Conservation (phyloP, 2,888 invertebrate species). For the Meghimatium bilineatum region DNA sequence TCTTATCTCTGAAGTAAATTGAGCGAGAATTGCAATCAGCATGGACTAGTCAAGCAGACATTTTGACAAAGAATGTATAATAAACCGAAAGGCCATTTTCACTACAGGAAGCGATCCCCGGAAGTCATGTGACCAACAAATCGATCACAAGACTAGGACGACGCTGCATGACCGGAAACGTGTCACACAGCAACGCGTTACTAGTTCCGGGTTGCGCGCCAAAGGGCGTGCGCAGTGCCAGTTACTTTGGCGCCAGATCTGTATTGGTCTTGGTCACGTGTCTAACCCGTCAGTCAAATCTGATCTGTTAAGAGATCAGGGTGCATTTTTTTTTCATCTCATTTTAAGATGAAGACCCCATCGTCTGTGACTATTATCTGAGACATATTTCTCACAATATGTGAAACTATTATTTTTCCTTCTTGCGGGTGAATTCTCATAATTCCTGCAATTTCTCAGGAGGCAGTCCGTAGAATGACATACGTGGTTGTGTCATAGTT, state of each 20-base stretch:
- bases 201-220: constrained; percentile 33
- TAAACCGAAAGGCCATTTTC: not conserved
- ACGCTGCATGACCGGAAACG: constrained; percentile 35
- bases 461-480: no score
- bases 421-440: no score
- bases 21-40: no score
- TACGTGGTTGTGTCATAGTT: no score
- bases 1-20: no score
- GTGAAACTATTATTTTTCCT: no score
- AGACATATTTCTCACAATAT: no score
- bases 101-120: constrained; percentile 28
- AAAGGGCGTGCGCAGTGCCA: constrained; percentile 37
- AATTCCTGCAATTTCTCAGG: no score
- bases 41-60: no score
- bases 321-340: not conserved
- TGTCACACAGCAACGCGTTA: constrained; percentile 38
- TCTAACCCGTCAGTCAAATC: constrained; percentile 30
- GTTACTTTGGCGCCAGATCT: constrained; percentile 19
- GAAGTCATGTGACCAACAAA: constrained; percentile 43
- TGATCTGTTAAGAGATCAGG: not conserved
- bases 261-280: constrained; percentile 40
- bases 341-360: no score
- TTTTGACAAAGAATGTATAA: no score
- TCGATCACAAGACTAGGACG: constrained; percentile 39
- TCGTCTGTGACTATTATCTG: no score